phyloP scores from a whole-genome alignment of 2,797 vertebrate genomes.

The Acanthurus lineatus region DNA sequence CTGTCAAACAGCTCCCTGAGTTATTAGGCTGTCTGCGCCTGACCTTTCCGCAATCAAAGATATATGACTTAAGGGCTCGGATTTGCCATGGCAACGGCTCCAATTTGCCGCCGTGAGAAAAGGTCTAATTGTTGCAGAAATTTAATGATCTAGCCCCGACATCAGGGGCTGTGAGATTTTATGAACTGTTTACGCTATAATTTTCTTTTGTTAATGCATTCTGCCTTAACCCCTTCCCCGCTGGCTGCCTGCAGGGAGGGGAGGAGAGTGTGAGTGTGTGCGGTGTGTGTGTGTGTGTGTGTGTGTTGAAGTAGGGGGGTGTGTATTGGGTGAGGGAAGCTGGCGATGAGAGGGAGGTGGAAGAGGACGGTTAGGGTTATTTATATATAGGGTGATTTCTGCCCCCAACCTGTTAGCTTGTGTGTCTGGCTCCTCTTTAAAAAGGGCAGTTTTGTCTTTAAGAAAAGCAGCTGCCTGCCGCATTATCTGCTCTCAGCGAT shows the following conservation, averaged over 20 bases:
- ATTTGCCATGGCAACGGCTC: constrained; percentile 99
- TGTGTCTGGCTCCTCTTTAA: constrained; percentile 78
- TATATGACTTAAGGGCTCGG: constrained; percentile 99
- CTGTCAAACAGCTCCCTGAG: constrained; percentile 99
- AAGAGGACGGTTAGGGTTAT: constrained; percentile 26
- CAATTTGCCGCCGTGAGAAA: constrained; percentile 99
- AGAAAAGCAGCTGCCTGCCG: constrained; percentile 82
- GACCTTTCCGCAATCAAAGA: constrained; percentile 99
- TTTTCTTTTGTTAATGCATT: constrained; percentile 99
- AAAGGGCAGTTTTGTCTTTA: constrained; percentile 84
- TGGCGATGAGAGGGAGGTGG: constrained; percentile 43
- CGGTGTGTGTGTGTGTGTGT: constrained; percentile 32
- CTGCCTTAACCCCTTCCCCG: constrained; percentile 89
- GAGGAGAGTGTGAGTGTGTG: constrained; percentile 15
- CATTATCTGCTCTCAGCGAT: constrained; percentile 83
- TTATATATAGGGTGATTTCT: constrained; percentile 61
- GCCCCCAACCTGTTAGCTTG: constrained; percentile 84
- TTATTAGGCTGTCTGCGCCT: constrained; percentile 99
- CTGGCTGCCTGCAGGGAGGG: constrained; percentile 80
- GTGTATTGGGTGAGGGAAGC: constrained; percentile 31
- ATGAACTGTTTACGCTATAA: constrained; percentile 99
- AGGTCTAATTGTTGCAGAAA: constrained; percentile 99
- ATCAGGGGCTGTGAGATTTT: constrained; percentile 99
- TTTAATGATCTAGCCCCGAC: constrained; percentile 99
- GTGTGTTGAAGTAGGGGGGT: constrained; percentile 14